Base-by-base conservation (phyloP, 2,888 invertebrate genomes). In the Ecliptopera silaceata region DNA sequence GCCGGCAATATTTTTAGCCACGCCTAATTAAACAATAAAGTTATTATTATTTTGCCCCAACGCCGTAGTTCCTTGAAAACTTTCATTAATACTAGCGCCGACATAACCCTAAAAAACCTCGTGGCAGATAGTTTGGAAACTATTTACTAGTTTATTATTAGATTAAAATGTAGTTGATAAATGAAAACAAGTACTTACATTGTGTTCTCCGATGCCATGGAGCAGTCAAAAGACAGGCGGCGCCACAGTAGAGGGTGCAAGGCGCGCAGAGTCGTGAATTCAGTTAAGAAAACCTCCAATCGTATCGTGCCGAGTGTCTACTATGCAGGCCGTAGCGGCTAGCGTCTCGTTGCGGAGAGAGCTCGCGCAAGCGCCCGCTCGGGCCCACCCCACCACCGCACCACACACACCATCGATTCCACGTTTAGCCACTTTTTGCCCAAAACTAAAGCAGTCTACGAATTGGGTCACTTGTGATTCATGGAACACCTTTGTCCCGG, bases 381-480 rank as follows among this genome's bases (percentile, higher is more conserved):
- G 62, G 45, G 51, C 44, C 50, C 65, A 59, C 63, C 63, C 65
- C 69, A 65, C 75, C 74, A 68, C 65, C 68, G 62, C 59, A 64
- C 68, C 64, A 69, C 68, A 66, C 70, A 68, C 64, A 71, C 75
- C 82, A 84, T 84, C 80, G 80, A 83, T 84, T 82, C 77, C 75
- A 66, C 74, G 74, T 77, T 79, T 72, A 68, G 68, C 66, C 58
- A 72, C 69, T 75, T 79, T 78, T 80, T 79, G 76, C 74, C 75
- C 71, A 64, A 76, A 75, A 74, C 69, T 69, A 70, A 75, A 74
- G 70, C 69, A 68, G 61, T 18, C 47, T 15, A 52, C 46, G 63
- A 79, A 77, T 73, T 75, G 67, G 77, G 75, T 77, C 74, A 77
- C 63, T 67, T 66, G 53, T 54, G 46, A 67, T 65, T 66, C 64